Evolutionary conservation across 2,797 vertebrate genomes (phyloP), one percentile per base, ranked within the genome.

Genomic region (Gymnothorax reevesii): DNA sequence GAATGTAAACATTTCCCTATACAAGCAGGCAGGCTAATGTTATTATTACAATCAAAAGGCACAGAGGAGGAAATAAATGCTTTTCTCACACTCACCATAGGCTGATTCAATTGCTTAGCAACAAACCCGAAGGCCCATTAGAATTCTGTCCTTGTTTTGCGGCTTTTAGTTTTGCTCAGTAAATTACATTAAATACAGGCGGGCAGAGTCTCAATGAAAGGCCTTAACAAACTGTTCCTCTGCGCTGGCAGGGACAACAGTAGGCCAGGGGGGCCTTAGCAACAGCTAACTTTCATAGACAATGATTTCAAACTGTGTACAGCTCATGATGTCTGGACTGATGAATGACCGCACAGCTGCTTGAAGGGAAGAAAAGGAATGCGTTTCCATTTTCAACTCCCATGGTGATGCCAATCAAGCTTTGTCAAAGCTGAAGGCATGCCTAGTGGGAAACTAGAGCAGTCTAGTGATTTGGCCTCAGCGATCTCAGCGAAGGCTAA

Each of bases 81-180:
- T 87, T 89, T 89, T 84, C 86, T 87, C 85, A 92, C 92, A 87
- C 92, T 92, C 90, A 91, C 90, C 93, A 91, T 93, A 94, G 94
- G 94, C 94, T 94, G 94, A 94, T 90, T 87, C 92, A 92, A 96
- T 96, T 89, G 91, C 96, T 96, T 95, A 97, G 97, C 96, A 98
- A 98, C 97, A 66, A 94, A 94, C 91, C 93, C 90, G 33, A 86
- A 93, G 93, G 94, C 94, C 94, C 94, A 95, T 96, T 97, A 96
- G 96, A 95, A 97, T 96, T 95, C 96, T 95, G 91, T 91, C 95
- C 95, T 96, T 97, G 95, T 97, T 80, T 97, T 96, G 95, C 95
- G 94, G 95, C 96, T 95, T 97, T 96, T 95, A 96, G 94, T 95
- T 94, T 92, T 89, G 90, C 95, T 96, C 95, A 91, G 95, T 96